Base-by-base conservation (phyloP, 2,888 invertebrate genomes). In the Onchidella celtica region DNA sequence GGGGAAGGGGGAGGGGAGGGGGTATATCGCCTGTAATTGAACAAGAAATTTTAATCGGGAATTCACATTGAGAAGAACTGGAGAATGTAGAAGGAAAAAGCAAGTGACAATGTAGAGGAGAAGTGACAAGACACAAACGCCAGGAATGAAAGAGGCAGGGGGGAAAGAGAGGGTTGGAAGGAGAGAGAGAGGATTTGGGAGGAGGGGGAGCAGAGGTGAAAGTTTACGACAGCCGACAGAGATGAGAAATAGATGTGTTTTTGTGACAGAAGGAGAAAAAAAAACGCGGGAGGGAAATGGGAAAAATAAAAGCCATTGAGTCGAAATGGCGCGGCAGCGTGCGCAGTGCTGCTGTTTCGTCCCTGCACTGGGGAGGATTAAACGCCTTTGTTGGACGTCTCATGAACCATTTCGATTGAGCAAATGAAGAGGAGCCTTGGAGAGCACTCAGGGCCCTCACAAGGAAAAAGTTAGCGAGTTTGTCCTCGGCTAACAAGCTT, bases 401-500 rank as follows among this genome's bases (percentile, higher is more conserved):
- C 14, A 74, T 74, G 74, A 61, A 38, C 61, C 36, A 47, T 27
- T 74, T 74, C 61, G 38, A 74, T 72, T 61, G 74, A 38, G 27
- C 61, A 74, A 61, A 61, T 74, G 74, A 57, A 74, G 21, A n/a
- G 27, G 61, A 2, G 59, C 38, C 24, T 3, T 21, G 24, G 27
- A 74, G 74, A 61, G 38, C 61, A 61, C 61, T 61, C 24, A 21
- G 59, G 11, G 34, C 27, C 32, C 61, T 11, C 21, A 2, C 55
- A 61, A 6, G 38, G 29, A 34, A 59, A 61, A 61, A 61, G 6
- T 38, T 27, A 27, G 27, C 11, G 24, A 59, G 74, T 59, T 61
- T 74, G 74, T 74, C 24, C 61, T 24, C 38, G 17, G 61, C 61
- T 38, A 74, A 61, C 74, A 61, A 38, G 59, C 34, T 72, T 72